Evolutionary conservation across 2,888 invertebrate species (phyloP).

Genomic region (Cistogaster globosa): DNA sequence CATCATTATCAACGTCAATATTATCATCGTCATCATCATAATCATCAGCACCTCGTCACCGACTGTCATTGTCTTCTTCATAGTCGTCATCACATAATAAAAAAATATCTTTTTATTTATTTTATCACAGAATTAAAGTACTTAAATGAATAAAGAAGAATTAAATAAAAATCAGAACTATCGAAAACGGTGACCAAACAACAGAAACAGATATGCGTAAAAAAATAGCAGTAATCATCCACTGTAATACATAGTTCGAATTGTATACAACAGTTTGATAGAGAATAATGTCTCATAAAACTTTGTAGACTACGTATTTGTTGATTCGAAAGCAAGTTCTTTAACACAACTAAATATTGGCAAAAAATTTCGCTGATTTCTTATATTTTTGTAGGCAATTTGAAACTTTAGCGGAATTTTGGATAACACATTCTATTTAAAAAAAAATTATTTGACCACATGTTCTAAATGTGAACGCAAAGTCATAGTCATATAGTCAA

Average conservation of each 20-base stretch:
- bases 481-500: no score
- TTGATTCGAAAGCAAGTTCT: no score
- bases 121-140: conserved; percentile 42
- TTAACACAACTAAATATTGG: no score
- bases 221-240: not conserved
- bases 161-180: not conserved
- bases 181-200: conserved; percentile 8
- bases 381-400: no score
- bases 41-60: conserved; percentile 2
- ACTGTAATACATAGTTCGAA: not conserved
- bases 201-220: not conserved
- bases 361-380: no score
- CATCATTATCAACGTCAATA: conserved; percentile 14
- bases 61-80: conserved; percentile 33
- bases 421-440: no score
- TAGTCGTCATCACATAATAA: conserved; percentile 31
- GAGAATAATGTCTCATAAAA: no score
- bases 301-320: no score
- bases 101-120: conserved; percentile 34
- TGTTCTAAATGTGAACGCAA: no score
- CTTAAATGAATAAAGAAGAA: conserved; percentile 9
- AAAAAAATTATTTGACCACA: no score
- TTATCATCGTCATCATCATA: conserved; percentile 14
- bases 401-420: no score
- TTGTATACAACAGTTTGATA: no score